These are phyloP conservation scores for Sus scrofa DNA, from an alignment of 2,113 vertebrate genomes.

Conservation along the genomic window DNA sequence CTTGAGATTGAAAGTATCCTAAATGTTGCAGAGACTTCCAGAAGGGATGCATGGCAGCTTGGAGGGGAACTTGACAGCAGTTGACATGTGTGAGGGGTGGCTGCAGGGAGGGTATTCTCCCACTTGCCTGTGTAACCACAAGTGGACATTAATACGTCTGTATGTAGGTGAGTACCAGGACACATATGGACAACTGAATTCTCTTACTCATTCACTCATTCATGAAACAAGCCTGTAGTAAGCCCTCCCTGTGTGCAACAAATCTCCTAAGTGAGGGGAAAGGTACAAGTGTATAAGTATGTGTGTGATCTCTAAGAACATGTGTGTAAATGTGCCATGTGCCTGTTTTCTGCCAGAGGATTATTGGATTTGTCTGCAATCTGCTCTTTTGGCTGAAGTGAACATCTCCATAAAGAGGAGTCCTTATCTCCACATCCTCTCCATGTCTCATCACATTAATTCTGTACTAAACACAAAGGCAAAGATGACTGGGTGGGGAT, in stretches of 20 bases:
- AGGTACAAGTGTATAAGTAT: background rate
- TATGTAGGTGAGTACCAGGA: background rate
- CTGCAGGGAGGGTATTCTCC: background rate
- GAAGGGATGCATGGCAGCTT: background rate
- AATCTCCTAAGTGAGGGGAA: background rate
- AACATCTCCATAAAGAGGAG: background rate
- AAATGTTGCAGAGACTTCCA: background rate
- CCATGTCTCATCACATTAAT: conserved; percentile 33
- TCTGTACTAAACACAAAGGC: conserved; percentile 35
- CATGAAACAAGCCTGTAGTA: background rate
- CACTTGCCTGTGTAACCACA: background rate
- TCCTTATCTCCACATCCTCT: conserved; percentile 24
- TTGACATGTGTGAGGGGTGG: background rate
- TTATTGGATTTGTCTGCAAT: conserved; percentile 82
- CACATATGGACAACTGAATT: background rate
- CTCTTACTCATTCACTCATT: background rate
- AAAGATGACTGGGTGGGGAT: background rate
- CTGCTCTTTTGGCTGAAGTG: conserved; percentile 72
- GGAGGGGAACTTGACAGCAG: background rate
- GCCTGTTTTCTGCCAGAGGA: conserved; percentile 74
- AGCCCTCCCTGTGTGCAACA: background rate
- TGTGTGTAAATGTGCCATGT: background rate
- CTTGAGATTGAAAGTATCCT: background rate
- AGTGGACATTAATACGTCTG: background rate
- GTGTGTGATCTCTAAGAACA: conserved; percentile 16